These are phyloP conservation scores for Beris chalybata DNA, from an alignment of 2,888 invertebrate species.

Conservation along the genomic window DNA sequence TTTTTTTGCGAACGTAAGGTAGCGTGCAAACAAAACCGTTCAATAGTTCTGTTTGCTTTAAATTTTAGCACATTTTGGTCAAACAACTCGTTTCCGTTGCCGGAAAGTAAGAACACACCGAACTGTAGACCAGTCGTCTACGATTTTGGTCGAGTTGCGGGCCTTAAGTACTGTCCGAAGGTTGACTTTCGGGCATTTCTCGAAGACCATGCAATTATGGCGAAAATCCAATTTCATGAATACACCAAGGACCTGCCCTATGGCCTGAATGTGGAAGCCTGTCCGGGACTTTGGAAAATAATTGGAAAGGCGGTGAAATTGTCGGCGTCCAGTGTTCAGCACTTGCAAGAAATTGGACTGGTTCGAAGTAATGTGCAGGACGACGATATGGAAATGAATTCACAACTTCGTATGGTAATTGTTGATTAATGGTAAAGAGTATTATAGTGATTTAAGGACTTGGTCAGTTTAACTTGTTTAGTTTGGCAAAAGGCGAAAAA, in stretches of 20 bases:
- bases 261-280: conserved; percentile 48
- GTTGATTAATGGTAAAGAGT: no score
- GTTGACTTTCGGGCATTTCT: conserved; percentile 51
- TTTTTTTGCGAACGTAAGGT: neutral
- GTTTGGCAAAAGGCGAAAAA: no score
- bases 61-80: conserved; percentile 25
- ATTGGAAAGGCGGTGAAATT: conserved; percentile 52
- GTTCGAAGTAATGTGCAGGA: neutral
- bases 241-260: conserved; percentile 50
- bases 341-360: conserved; percentile 48
- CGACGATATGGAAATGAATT: conserved; percentile 18
- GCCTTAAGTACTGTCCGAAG: conserved; percentile 49
- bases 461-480: no score
- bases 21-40: neutral
- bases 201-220: conserved; percentile 51
- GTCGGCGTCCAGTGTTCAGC: conserved; percentile 51
- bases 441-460: no score
- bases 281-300: conserved; percentile 37
- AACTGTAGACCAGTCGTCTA: conserved; percentile 16
- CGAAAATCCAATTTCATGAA: conserved; percentile 49
- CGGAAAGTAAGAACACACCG: conserved; percentile 3
- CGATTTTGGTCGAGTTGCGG: conserved; percentile 21
- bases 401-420: conserved; percentile 17
- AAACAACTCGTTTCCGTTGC: conserved; percentile 14
- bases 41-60: conserved; percentile 2